Evolutionary conservation across 2,888 invertebrate species (phyloP).

Genomic region (Orchesella flavescens): DNA sequence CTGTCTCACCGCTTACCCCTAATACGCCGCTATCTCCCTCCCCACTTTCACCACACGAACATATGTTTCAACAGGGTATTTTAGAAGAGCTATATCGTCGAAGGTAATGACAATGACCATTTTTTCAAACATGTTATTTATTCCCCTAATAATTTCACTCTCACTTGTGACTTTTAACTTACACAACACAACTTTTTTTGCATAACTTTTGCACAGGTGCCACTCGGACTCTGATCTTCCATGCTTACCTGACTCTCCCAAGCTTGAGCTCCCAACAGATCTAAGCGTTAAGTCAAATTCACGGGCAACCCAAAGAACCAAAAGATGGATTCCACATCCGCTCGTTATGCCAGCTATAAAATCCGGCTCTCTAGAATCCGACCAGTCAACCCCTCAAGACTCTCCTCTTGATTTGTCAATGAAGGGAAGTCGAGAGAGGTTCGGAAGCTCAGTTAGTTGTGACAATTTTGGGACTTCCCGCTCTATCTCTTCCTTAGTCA

Average conservation of each 20-base stretch:
- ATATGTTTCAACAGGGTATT: constrained; percentile 76
- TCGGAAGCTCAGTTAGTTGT: constrained; percentile 72
- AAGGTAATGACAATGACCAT: constrained; percentile 61
- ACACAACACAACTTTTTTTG: not conserved
- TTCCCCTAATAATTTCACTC: not conserved
- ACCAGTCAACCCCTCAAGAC: constrained; percentile 81
- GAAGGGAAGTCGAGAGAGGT: constrained; percentile 77
- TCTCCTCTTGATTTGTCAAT: constrained; percentile 89
- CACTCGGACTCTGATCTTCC: constrained; percentile 82
- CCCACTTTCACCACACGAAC: constrained; percentile 76
- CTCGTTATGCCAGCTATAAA: constrained; percentile 73
- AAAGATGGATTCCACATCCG: constrained; percentile 73
- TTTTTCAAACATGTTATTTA: constrained; percentile 4
- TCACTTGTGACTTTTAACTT: not conserved
- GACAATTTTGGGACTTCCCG: constrained; percentile 71
- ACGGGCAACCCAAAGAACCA: constrained; percentile 68
- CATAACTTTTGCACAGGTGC: constrained; percentile 76
- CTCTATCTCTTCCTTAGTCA: constrained; percentile 72
- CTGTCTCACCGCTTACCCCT: constrained; percentile 77
- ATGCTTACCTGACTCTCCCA: constrained; percentile 74
- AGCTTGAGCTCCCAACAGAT: constrained; percentile 73
- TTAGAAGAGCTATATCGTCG: constrained; percentile 73
- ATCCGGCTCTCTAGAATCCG: constrained; percentile 77
- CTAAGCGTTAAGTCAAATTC: constrained; percentile 74
- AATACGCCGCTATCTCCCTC: constrained; percentile 74